Base-by-base conservation (phyloP, 2,797 vertebrate genomes). In the Alca torda region DNA sequence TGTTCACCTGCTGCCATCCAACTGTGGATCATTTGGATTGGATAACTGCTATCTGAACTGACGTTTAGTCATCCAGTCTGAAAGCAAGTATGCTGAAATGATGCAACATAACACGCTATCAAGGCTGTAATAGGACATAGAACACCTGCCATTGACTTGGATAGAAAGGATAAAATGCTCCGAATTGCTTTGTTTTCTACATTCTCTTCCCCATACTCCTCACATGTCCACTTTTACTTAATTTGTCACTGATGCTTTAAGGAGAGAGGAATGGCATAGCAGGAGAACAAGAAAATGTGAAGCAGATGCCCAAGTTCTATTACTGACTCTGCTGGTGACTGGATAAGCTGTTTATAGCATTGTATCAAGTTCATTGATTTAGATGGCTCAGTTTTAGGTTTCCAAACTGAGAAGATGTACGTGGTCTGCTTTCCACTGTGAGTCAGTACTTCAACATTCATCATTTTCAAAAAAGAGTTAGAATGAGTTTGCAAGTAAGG, bases 141-240 rank as follows among this genome's bases (percentile, higher is more conserved):
- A 97, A 96, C 97, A 97, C 95, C 96, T 97, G 97, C 74, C 73
- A 54, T 87, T 89, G 90, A 89, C 96, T 94, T 73, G 67, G 85
- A 86, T 18, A 81, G 59, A 91, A 84, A 86, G 84, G 74, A 89
- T 65, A 78, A 89, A 93, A 96, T 3, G 20, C n/a, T 88, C 74
- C 60, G 64, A 98, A 97, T 96, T 87, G 87, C 87, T 93, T 96
- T 97, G 94, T 96, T 97, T 97, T 97, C 83, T 82, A 56, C 63
- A 86, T 78, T 78, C 65, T 75, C 56, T 95, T 87, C 39, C 56
- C 26, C 69, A 19, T 57, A 35, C 45, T 77, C 43, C 53, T 96
- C 75, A 83, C 31, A 39, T 45, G 37, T 75, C 65, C 64, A 46
- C 63, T 93, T 84, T 65, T 80, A 84, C 78, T 92, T 93, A 87